These are phyloP conservation scores for Diplodus puntazzo DNA, from an alignment of 2,797 vertebrate species.

Conservation along the genomic window DNA sequence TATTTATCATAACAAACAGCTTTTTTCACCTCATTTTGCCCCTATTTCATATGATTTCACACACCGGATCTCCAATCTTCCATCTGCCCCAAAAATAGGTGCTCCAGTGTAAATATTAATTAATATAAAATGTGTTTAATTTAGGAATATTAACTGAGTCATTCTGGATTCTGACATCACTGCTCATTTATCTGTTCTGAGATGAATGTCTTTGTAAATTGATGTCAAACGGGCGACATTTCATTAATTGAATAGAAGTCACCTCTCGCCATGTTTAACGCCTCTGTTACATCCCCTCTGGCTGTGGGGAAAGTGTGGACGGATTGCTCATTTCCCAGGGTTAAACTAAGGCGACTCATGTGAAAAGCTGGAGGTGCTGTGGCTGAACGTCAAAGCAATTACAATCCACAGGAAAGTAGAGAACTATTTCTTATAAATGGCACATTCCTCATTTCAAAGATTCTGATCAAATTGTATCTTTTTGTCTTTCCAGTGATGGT, in stretches of 20 bases:
- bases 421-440: no score
- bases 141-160: slow-evolving; percentile 14
- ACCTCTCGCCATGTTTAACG: slow-evolving; percentile 4
- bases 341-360: slow-evolving; percentile 6
- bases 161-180: slow-evolving; percentile 34
- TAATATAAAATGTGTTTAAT: neutral
- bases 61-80: slow-evolving; percentile 1
- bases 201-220: slow-evolving; percentile 23
- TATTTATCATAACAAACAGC: neutral
- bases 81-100: neutral
- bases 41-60: neutral
- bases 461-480: neutral
- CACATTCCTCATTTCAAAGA: no score
- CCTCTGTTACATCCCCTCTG: neutral
- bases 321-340: slow-evolving; percentile 11
- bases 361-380: slow-evolving; percentile 3
- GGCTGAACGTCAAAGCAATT: neutral
- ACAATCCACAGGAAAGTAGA: no score
- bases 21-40: neutral
- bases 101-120: slow-evolving; percentile 2
- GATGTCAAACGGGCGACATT: slow-evolving; percentile 26
- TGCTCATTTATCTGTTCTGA: slow-evolving; percentile 22
- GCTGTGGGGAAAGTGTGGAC: slow-evolving; percentile 13
- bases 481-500: neutral
- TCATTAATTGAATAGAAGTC: slow-evolving; percentile 30